Conservation (phyloP, 1,140 invertebrate species). For the Drosophila pallidifrons region DNA sequence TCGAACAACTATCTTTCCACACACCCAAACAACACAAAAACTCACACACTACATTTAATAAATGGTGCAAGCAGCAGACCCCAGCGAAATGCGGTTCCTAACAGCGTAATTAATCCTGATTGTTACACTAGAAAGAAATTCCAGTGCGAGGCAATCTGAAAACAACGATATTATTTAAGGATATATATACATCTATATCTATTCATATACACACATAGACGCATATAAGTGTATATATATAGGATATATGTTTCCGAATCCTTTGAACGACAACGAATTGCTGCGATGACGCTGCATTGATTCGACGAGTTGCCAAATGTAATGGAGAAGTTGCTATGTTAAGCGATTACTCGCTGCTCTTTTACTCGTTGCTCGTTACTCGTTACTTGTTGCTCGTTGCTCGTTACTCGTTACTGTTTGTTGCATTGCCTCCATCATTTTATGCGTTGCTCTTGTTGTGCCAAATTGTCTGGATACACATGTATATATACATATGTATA, state of each 20-base stretch:
- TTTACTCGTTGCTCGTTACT: slow-evolving; percentile 12
- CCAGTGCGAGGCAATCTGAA: slow-evolving; percentile 27
- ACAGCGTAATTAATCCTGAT: slow-evolving; percentile 52
- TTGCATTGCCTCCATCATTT: slow-evolving; percentile 32
- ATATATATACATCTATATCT: slow-evolving; percentile 21
- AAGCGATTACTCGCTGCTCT: slow-evolving; percentile 9
- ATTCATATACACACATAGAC: background rate
- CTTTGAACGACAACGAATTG: slow-evolving; percentile 43
- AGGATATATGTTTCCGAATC: slow-evolving; percentile 29
- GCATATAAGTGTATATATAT: slow-evolving; percentile 10
- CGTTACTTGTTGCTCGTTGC: slow-evolving; percentile 21
- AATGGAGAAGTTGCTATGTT: slow-evolving; percentile 24
- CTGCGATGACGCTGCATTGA: slow-evolving; percentile 25
- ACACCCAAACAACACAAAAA: slow-evolving; percentile 41
- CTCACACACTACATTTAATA: slow-evolving; percentile 42
- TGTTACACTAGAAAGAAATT: slow-evolving; percentile 40
- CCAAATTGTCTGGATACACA: slow-evolving; percentile 58
- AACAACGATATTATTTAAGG: slow-evolving; percentile 41
- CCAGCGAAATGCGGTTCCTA: slow-evolving; percentile 40
- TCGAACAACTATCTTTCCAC: slow-evolving; percentile 65
- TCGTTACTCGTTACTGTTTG: slow-evolving; percentile 31
- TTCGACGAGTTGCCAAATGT: slow-evolving; percentile 43
- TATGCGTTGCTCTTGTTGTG: slow-evolving; percentile 51
- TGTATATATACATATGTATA: slow-evolving; percentile 17
- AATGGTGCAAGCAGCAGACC: slow-evolving; percentile 44